phyloP scores from a whole-genome alignment of 2,797 vertebrate species.

The Spheniscus humboldti region DNA sequence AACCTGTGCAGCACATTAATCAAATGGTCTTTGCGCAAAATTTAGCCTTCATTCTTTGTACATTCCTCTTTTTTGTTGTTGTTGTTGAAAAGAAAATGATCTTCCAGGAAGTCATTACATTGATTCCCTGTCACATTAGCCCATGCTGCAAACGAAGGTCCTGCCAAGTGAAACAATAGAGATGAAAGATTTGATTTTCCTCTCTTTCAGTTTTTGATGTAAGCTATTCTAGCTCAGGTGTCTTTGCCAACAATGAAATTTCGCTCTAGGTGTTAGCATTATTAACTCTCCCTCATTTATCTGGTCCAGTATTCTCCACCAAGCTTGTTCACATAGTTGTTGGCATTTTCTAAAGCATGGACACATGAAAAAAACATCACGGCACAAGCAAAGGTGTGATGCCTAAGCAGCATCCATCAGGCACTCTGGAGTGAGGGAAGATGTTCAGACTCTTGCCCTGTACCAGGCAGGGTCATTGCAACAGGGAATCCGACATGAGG shows the following conservation, averaged over 20 bases:
- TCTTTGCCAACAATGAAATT: not conserved
- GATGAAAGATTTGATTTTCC: not conserved
- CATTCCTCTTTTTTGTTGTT: not conserved
- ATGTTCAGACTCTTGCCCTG: not conserved
- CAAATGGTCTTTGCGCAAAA: not conserved
- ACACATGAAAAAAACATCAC: not conserved
- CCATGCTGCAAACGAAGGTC: not conserved
- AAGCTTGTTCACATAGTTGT: not conserved
- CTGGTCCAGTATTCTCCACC: not conserved
- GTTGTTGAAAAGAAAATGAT: conserved; percentile 17
- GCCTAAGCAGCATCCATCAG: not conserved
- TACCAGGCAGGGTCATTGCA: not conserved
- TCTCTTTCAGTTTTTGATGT: not conserved
- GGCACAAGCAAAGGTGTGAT: not conserved
- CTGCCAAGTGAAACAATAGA: conserved; percentile 15
- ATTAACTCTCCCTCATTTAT: not conserved
- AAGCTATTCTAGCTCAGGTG: not conserved
- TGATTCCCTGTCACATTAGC: conserved; percentile 30
- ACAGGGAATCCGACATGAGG: not conserved
- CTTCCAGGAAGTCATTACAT: conserved; percentile 30
- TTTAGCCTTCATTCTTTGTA: not conserved
- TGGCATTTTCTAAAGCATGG: not conserved
- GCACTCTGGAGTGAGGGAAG: not conserved
- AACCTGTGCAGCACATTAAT: not conserved
- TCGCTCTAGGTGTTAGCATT: not conserved